Evolutionary conservation across 2,797 vertebrate species (phyloP), one percentile per base, ranked within the genome.

Genomic region (Crocidura indochinensis): DNA sequence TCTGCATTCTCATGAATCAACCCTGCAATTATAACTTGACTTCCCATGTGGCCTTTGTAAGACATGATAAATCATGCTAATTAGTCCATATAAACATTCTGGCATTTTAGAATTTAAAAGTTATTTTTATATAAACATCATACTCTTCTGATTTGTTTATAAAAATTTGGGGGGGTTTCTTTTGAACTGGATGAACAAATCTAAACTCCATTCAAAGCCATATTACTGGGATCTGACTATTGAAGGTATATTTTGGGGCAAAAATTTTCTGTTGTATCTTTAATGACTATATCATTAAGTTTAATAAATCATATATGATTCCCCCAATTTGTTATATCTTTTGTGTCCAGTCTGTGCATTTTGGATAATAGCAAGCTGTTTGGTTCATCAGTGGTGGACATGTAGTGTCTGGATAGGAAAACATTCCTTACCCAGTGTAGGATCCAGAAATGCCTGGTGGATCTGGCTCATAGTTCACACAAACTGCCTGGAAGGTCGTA

Each of bases 201-300:
- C 27, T 64, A 38, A 64, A 76, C 26, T 62, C 11, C 53, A 15
- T 67, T 7, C 8, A 8, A 69, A 84, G 27, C 71, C n/a, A 64
- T 9, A 24, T 91, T 75, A 47, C 24, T 71, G 47, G 68, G 60
- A 62, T 29, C 44, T 8, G 62, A 24, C 6, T 51, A 51, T 47
- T 51, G 49, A 78, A 82, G 84, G 19, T 62, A 53, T 20, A 2
- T 19, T 69, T 38, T 84, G 47, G 47, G 47, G 44, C 20, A 60
- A 20, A 60, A 60, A 60, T 60, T 60, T 60, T 60, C 47, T 51
- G 10, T 78, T 53, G 72, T 73, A 27, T 56, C 68, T 67, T 68
- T 65, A 27, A 6, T 85, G 81, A 76, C 76, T 86, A 79, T 84
- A 51, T 68, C 29, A 74, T 87, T 64, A 53, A 74, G 68, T 62